Percentiles rank a stretch among this genome's conserved stretches.
These are phyloP conservation scores for Tauraco erythrolophus DNA, from an alignment of 2,113 vertebrate species.

Conservation along the genomic window DNA sequence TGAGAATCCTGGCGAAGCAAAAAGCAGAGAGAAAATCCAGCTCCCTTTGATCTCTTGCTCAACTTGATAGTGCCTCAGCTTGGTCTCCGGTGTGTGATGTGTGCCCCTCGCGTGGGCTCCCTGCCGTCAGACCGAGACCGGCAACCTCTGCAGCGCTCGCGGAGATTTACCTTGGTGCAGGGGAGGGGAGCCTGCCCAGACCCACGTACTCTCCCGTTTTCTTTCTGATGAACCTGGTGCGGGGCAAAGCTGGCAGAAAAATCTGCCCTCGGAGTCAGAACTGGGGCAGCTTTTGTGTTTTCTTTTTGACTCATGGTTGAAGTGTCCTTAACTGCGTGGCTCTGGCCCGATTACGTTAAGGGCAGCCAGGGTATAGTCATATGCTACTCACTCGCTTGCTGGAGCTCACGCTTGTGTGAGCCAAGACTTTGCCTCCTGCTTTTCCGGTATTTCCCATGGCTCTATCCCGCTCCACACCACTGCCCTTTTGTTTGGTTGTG, in stretches of 20 bases:
- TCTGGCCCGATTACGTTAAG: background rate
- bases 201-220: background rate
- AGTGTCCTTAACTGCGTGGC: background rate
- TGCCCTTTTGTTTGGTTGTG: background rate
- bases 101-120: background rate
- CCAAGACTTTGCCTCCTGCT: background rate
- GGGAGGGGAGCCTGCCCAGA: background rate
- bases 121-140: accelerated
- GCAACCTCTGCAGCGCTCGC: accelerated
- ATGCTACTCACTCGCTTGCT: background rate
- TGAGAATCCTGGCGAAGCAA: background rate
- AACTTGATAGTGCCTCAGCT: background rate
- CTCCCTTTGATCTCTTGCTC: slow-evolving; percentile 40
- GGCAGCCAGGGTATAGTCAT: background rate
- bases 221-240: background rate
- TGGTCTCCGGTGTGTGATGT: background rate
- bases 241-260: background rate
- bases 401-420: background rate
- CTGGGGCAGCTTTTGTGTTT: background rate
- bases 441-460: background rate
- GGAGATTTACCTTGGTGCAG: background rate
- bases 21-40: background rate
- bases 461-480: background rate
- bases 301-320: background rate
- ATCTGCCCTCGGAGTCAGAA: background rate